Evolutionary conservation across 37 sponge, comb jelly and placozoan genomes (phyloP), one percentile per base, ranked within the genome.

Genomic region (Chondrilla cf. caribensis): DNA sequence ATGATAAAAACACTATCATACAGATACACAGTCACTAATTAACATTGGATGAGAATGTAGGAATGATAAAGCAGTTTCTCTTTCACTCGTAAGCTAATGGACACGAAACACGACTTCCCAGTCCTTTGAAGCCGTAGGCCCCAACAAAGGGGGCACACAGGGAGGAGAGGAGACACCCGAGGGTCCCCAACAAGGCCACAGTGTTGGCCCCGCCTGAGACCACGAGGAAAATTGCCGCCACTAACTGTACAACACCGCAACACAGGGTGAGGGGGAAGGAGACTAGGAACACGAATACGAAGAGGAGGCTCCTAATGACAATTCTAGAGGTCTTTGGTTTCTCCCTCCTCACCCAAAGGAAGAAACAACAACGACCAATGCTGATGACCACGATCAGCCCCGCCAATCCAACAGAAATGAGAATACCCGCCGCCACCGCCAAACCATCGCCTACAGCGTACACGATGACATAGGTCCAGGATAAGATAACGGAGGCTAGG

Each of bases 1-100:
- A n/a, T n/a, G n/a, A n/a, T n/a, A n/a, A n/a, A n/a, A n/a, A n/a
- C n/a, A n/a, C n/a, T n/a, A n/a, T n/a, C n/a, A n/a, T n/a, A n/a
- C n/a, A n/a, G n/a, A n/a, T n/a, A n/a, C n/a, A n/a, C n/a, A n/a
- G n/a, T n/a, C n/a, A n/a, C n/a, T n/a, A n/a, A n/a, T n/a, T n/a
- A n/a, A n/a, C n/a, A n/a, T n/a, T n/a, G n/a, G n/a, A n/a, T n/a
- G n/a, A n/a, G n/a, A n/a, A n/a, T n/a, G n/a, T n/a, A n/a, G n/a
- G n/a, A n/a, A n/a, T n/a, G n/a, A n/a, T n/a, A n/a, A n/a, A n/a
- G n/a, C n/a, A n/a, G n/a, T n/a, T n/a, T n/a, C n/a, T n/a, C n/a
- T n/a, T n/a, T n/a, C n/a, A 73, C 40, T 73, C 76, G 36, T 73
- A 73, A 8, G 76, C 24, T 40, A 73, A 40, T 1, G 76, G 76